Conservation (phyloP, 2,113 vertebrate species). For the Pterocles burchelli region DNA sequence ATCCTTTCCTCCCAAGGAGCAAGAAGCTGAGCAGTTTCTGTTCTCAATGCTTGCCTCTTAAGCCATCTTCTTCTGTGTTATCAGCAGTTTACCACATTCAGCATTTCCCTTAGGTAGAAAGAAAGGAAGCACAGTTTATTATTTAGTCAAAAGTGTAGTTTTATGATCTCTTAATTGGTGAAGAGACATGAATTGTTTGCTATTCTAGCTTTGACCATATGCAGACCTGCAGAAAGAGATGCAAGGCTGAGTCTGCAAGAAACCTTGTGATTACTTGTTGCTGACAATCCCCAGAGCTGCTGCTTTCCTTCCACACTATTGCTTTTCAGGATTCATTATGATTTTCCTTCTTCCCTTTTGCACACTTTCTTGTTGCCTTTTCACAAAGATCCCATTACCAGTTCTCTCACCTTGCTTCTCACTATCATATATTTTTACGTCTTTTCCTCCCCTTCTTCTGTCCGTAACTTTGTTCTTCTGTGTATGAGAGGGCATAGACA, state of each 20-base stretch:
- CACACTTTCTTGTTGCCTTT: not conserved
- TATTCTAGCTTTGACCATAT: slow-evolving; percentile 22
- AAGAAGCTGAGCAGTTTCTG: not conserved
- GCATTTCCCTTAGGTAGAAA: not conserved
- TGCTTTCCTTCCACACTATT: not conserved
- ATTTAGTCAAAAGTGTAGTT: slow-evolving; percentile 46
- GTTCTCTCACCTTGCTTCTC: not conserved
- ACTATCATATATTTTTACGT: not conserved
- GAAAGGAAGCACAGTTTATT: slow-evolving; percentile 15
- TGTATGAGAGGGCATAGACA: not conserved
- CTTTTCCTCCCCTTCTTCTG: not conserved
- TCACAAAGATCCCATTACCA: not conserved
- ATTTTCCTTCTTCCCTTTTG: not conserved
- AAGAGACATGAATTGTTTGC: slow-evolving; percentile 11
- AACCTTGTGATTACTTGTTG: slow-evolving; percentile 18
- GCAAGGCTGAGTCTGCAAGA: slow-evolving; percentile 46
- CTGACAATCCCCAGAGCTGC: slow-evolving; percentile 39
- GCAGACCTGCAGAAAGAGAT: slow-evolving; percentile 13
- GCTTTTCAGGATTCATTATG: not conserved
- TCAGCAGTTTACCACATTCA: not conserved
- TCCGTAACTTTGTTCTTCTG: not conserved
- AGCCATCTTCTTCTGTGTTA: not conserved
- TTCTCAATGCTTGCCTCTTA: not conserved
- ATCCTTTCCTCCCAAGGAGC: not conserved
- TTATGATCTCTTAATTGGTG: slow-evolving; percentile 44